These are phyloP conservation scores for Oryzias javanicus DNA, from an alignment of 2,113 vertebrate genomes.

Conservation along the genomic window DNA sequence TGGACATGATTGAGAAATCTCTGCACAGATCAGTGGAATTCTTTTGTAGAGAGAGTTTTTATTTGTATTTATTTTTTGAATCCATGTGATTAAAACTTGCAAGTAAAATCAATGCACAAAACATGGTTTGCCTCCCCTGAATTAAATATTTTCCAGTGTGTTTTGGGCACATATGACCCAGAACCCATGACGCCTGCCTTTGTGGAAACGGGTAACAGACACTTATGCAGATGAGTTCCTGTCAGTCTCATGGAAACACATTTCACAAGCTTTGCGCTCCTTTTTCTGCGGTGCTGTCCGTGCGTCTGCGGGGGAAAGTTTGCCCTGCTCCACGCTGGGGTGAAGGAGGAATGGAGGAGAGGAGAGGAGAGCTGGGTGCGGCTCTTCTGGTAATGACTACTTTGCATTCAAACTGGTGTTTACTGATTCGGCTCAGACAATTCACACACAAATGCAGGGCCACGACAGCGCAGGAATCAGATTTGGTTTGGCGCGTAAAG, in stretches of 20 bases:
- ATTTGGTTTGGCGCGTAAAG: no score
- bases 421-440: slow-evolving; percentile 42
- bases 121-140: no score
- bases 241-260: no score
- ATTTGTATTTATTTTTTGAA: not conserved
- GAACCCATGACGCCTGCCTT: no score
- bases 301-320: not conserved
- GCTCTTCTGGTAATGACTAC: slow-evolving; percentile 57
- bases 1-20: no score
- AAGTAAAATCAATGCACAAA: not conserved
- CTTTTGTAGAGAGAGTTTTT: not conserved
- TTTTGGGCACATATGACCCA: no score
- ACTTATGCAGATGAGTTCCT: no score
- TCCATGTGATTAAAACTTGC: not conserved
- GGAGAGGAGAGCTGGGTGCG: slow-evolving; percentile 47
- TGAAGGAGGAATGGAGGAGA: slow-evolving; percentile 15
- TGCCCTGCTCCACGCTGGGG: slow-evolving; percentile 9
- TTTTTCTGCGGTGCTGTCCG: not conserved
- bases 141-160: not conserved
- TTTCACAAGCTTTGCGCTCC: no score
- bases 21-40: no score
- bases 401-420: slow-evolving; percentile 60
- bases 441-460: slow-evolving; percentile 49
- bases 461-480: slow-evolving; percentile 9
- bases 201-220: no score